phyloP scores from a whole-genome alignment of 2,888 invertebrate species.

The Orchesellides sinensis region DNA sequence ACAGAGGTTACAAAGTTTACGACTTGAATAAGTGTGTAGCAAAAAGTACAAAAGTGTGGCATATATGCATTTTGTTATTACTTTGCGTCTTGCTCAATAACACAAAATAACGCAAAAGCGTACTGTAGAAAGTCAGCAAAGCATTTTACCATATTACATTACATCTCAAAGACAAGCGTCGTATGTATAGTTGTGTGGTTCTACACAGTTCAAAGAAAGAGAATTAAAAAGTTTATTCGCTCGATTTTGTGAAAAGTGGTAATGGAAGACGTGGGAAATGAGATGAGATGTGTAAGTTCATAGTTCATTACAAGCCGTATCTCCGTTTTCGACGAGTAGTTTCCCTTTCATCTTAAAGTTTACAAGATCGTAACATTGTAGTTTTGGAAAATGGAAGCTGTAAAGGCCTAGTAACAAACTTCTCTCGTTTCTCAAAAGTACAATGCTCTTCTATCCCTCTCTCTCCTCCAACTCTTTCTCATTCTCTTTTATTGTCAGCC shows the following conservation, averaged over 20 bases:
- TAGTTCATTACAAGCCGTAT: conserved; percentile 31
- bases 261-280: conserved; percentile 6
- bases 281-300: conserved; percentile 8
- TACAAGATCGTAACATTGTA: not conserved
- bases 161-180: not conserved
- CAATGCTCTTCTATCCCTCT: not conserved
- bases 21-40: conserved; percentile 37
- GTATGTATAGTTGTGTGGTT: conserved; percentile 40
- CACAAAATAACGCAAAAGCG: no score
- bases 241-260: conserved; percentile 29
- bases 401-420: not conserved
- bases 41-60: not conserved
- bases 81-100: no score
- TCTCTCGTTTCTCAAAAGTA: not conserved
- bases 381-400: not conserved
- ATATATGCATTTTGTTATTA: not conserved
- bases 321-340: conserved; percentile 6
- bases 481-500: not conserved
- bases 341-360: not conserved
- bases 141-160: not conserved
- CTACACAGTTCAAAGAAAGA: conserved; percentile 34
- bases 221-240: conserved; percentile 51
- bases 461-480: not conserved
- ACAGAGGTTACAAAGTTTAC: conserved; percentile 53
- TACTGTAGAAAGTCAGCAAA: not conserved